phyloP scores from a whole-genome alignment of 2,797 vertebrate species.

The Halcyon leucocephala region DNA sequence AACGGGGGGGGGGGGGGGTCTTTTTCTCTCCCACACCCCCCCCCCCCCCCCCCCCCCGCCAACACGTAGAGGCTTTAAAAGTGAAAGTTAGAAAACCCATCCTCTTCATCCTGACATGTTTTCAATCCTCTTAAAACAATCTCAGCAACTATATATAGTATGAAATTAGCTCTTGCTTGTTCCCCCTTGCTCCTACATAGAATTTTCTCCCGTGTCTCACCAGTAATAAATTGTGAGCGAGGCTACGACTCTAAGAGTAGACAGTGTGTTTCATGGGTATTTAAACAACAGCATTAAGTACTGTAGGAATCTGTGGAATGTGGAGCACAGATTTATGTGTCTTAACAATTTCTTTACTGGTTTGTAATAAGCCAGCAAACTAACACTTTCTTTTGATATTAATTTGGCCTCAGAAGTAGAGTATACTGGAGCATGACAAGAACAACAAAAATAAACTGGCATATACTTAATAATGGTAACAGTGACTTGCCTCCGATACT shows the following conservation, averaged over 20 bases:
- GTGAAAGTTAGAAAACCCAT: conserved; percentile 42
- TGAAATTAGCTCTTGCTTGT: conserved; percentile 40
- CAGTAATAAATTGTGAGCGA: conserved; percentile 71
- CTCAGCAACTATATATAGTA: not conserved
- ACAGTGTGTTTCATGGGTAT: conserved; percentile 83
- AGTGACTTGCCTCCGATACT: conserved; percentile 48
- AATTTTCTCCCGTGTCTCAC: conserved; percentile 60
- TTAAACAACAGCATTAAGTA: conserved; percentile 84
- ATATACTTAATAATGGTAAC: conserved; percentile 65
- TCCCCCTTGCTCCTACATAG: not conserved
- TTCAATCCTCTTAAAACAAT: conserved; percentile 57
- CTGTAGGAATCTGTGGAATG: conserved; percentile 85
- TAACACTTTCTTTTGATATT: conserved; percentile 73
- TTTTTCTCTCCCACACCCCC: no score
- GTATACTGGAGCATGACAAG: conserved; percentile 65
- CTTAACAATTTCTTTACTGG: conserved; percentile 79
- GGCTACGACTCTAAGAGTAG: conserved; percentile 73
- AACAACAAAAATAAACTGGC: conserved; percentile 70
- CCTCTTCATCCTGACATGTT: not conserved
- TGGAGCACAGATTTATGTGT: conserved; percentile 77
- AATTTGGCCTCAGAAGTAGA: conserved; percentile 71
- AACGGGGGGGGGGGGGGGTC: no score
- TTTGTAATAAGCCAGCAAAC: conserved; percentile 71
- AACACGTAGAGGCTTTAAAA: conserved; percentile 12
- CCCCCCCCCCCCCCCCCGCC: fast-evolving